Percentiles rank a stretch among this genome's conserved stretches.
phyloP scores from a whole-genome alignment of 2,888 invertebrate species.

The Epistrophella euchroma region DNA sequence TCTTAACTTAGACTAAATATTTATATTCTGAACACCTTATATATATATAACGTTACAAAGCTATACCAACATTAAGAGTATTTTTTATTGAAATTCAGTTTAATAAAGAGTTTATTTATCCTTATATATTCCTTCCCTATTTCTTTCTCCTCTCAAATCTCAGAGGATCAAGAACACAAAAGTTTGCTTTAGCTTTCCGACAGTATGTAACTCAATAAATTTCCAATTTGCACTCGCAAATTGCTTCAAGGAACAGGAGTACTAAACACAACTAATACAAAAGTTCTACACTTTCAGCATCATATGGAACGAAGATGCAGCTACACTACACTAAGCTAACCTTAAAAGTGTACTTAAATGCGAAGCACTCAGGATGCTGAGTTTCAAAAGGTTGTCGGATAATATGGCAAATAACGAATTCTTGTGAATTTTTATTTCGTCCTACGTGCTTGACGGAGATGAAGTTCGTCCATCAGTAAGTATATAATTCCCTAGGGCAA shows the following conservation, averaged over 20 bases:
- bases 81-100: background rate
- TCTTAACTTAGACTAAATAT: no score
- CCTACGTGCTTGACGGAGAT: slow-evolving; percentile 39
- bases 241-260: slow-evolving; percentile 58
- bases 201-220: slow-evolving; percentile 68
- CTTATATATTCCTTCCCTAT: background rate
- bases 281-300: slow-evolving; percentile 12
- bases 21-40: no score
- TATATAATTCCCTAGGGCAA: slow-evolving; percentile 43
- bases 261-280: slow-evolving; percentile 16
- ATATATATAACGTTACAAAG: no score
- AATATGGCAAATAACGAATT: slow-evolving; percentile 31
- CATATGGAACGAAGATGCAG: background rate
- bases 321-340: background rate
- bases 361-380: background rate
- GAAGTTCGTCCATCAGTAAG: slow-evolving; percentile 35
- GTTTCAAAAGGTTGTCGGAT: slow-evolving; percentile 23
- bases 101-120: background rate
- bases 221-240: slow-evolving; percentile 72
- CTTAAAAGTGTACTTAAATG: background rate
- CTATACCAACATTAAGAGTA: no score
- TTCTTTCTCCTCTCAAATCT: slow-evolving; percentile 2
- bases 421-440: slow-evolving; percentile 32
- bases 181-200: slow-evolving; percentile 62
- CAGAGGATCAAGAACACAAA: slow-evolving; percentile 57